A percentile compares a stretch with the other conserved stretches of the same genome.
These are phyloP conservation scores for Amniataba percoides DNA, from an alignment of 2,797 vertebrate genomes.

Conservation along the genomic window DNA sequence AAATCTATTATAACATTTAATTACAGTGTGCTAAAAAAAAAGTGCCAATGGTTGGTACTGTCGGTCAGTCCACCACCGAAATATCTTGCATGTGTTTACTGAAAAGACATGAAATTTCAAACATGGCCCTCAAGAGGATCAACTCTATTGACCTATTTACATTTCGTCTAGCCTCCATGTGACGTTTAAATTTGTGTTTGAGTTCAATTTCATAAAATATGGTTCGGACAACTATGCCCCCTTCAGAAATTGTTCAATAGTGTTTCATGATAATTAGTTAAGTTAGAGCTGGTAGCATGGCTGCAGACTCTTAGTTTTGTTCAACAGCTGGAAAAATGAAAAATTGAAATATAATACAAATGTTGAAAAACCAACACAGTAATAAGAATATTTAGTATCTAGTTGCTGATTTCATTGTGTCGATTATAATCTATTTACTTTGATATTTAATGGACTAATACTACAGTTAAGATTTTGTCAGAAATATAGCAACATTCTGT, in stretches of 20 bases:
- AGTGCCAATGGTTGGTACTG: neutral
- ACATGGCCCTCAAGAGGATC: neutral
- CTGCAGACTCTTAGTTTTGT: neutral
- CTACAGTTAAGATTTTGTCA: neutral
- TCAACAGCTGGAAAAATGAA: too few relatives aligned
- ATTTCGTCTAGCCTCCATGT: neutral
- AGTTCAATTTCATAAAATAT: neutral
- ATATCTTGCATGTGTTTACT: neutral
- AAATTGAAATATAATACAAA: too few relatives aligned
- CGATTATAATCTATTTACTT: neutral
- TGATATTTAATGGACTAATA: neutral
- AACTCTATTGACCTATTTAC: neutral
- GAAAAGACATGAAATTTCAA: neutral
- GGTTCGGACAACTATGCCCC: neutral
- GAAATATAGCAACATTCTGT: neutral
- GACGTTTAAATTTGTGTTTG: neutral
- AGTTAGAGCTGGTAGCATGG: neutral
- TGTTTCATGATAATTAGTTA: neutral
- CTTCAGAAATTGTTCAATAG: neutral
- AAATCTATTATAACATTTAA: neutral
- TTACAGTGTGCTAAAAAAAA: neutral
- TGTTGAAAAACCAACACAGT: neutral
- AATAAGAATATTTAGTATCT: slow-evolving; percentile 4
- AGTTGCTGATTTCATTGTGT: neutral
- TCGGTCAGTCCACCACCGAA: neutral